phyloP scores from a whole-genome alignment of 2,888 invertebrate genomes.

The Brenthis hecate region DNA sequence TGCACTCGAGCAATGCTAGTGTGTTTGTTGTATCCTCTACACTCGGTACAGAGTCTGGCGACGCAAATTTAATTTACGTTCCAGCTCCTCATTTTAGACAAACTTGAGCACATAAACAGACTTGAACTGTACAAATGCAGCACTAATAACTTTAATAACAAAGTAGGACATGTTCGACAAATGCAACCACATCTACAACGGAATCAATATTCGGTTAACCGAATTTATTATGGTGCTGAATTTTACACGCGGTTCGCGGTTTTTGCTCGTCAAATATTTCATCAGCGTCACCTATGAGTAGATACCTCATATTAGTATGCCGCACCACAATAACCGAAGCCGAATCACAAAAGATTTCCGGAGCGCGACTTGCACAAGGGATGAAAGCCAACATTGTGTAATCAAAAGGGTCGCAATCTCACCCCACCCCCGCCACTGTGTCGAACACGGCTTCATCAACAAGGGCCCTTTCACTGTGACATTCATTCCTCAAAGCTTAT shows the following conservation, averaged over 20 bases:
- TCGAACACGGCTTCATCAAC: slow-evolving; percentile 80
- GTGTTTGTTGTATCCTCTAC: slow-evolving; percentile 54
- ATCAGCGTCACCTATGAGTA: slow-evolving; percentile 58
- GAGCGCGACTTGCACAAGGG: slow-evolving; percentile 80
- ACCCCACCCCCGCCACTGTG: slow-evolving; percentile 66
- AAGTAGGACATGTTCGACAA: slow-evolving; percentile 26
- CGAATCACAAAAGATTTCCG: slow-evolving; percentile 82
- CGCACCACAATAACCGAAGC: slow-evolving; percentile 78
- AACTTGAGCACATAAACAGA: slow-evolving; percentile 16
- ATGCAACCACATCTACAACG: slow-evolving; percentile 21
- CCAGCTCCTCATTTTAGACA: slow-evolving; percentile 45
- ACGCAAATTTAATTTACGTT: slow-evolving; percentile 71
- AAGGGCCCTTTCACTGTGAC: slow-evolving; percentile 75
- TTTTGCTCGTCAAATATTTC: slow-evolving; percentile 65
- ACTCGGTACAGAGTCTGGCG: slow-evolving; percentile 51
- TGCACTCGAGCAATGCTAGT: slow-evolving; percentile 22
- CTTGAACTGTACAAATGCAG: slow-evolving; percentile 17
- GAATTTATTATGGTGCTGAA: slow-evolving; percentile 46
- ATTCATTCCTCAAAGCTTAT: slow-evolving; percentile 61
- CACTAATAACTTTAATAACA: slow-evolving; percentile 21
- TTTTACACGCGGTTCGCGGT: slow-evolving; percentile 53
- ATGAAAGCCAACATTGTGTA: slow-evolving; percentile 82
- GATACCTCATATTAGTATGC: slow-evolving; percentile 74
- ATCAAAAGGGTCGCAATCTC: slow-evolving; percentile 82
- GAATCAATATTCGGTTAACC: slow-evolving; percentile 38